These are phyloP conservation scores for Sciurus carolinensis DNA, from an alignment of 2,797 vertebrate genomes.

Conservation along the genomic window DNA sequence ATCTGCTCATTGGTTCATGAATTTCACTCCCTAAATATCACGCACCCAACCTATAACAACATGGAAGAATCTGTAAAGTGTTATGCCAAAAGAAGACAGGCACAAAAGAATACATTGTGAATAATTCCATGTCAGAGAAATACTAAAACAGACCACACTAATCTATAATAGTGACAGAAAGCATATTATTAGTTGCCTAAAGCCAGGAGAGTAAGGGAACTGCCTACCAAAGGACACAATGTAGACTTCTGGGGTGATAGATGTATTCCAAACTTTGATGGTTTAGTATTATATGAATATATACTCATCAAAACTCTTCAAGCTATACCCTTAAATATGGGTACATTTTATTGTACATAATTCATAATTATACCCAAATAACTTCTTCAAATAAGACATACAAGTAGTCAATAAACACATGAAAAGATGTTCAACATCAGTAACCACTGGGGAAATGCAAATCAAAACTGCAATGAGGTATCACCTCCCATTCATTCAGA, in stretches of 20 bases:
- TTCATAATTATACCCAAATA: background rate
- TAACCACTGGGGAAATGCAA: background rate
- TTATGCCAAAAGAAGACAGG: background rate
- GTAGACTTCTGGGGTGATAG: background rate
- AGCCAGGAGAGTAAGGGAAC: background rate
- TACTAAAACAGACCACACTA: background rate
- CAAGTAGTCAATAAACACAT: background rate
- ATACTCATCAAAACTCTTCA: slow-evolving; percentile 2
- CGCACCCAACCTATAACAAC: background rate
- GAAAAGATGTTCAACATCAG: background rate
- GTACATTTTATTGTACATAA: slow-evolving; percentile 35
- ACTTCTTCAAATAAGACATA: slow-evolving; percentile 16
- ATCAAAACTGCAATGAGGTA: background rate
- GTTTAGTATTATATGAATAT: background rate
- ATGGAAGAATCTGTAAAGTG: slow-evolving; percentile 36
- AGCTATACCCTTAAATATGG: background rate
- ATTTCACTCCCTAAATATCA: slow-evolving; percentile 54
- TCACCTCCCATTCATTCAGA: background rate
- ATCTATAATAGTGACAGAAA: background rate
- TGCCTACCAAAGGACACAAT: background rate
- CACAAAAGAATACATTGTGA: background rate
- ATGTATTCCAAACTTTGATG: background rate
- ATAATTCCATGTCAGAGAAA: background rate
- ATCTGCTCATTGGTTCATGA: slow-evolving; percentile 10
- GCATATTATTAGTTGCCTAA: background rate